Evolutionary conservation across 92 coral and sea anemone genomes (phyloP).

Genomic region (Siderastrea radians): DNA sequence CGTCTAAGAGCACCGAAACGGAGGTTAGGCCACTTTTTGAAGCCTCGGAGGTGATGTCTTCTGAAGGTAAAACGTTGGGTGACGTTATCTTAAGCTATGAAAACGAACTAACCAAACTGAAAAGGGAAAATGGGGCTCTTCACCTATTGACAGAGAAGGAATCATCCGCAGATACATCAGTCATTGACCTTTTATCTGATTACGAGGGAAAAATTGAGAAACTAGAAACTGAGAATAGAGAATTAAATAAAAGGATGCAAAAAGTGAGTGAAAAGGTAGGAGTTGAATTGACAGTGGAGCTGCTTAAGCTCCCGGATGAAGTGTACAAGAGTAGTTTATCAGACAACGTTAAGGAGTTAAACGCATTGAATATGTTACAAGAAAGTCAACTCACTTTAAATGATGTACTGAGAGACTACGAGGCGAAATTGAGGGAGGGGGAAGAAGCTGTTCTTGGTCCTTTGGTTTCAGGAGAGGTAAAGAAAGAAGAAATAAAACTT

Average conservation of each 20-base stretch:
- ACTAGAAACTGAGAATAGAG: constrained; percentile 44
- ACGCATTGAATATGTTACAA: constrained; percentile 30
- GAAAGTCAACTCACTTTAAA: constrained; percentile 17
- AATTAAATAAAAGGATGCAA: constrained; percentile 42
- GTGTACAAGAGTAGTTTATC: background rate
- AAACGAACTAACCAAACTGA: constrained; percentile 38
- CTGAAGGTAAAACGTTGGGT: constrained; percentile 50
- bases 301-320: constrained; percentile 36
- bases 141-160: constrained; percentile 22
- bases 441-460: background rate
- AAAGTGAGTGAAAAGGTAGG: constrained; percentile 57
- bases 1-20: constrained; percentile 28
- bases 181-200: constrained; percentile 56
- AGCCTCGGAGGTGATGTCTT: constrained; percentile 61
- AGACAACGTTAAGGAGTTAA: constrained; percentile 7
- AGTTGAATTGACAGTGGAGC: constrained; percentile 34
- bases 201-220: constrained; percentile 67
- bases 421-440: constrained; percentile 25
- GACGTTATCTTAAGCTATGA: constrained; percentile 70
- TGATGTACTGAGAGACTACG: constrained; percentile 40
- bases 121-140: constrained; percentile 41
- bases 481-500: constrained; percentile 21
- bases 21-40: constrained; percentile 30
- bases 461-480: background rate
- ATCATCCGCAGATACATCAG: constrained; percentile 12